phyloP scores from a whole-genome alignment of 2,888 invertebrate species.

The Gonocerus acuteangulatus region DNA sequence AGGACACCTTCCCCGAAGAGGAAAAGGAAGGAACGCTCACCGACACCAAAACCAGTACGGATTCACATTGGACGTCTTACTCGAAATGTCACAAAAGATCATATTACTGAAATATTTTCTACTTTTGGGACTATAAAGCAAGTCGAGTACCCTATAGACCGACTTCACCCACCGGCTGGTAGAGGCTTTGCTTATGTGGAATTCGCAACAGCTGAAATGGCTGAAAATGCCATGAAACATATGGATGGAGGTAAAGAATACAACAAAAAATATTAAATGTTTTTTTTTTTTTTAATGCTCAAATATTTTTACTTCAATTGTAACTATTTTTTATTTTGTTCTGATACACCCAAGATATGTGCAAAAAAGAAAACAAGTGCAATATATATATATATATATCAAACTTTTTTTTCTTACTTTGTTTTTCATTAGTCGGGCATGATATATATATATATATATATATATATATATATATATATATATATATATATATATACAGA shows the following conservation, averaged over 20 bases:
- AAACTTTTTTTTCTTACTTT: no score
- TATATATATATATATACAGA: no score
- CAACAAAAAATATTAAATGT: not conserved
- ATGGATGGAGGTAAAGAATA: constrained; percentile 83
- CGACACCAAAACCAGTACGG: constrained; percentile 82
- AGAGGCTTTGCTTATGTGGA: constrained; percentile 94
- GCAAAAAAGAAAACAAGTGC: no score
- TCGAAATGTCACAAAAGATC: constrained; percentile 84
- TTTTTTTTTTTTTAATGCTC: no score
- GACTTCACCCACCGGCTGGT: constrained; percentile 79
- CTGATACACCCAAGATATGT: no score
- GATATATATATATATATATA: no score
- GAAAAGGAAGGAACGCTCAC: constrained; percentile 71
- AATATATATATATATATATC: no score
- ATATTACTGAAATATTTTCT: constrained; percentile 85
- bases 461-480: no score
- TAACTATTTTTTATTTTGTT: no score
- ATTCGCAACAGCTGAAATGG: constrained; percentile 86
- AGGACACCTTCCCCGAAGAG: constrained; percentile 58
- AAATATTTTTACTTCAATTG: no score
- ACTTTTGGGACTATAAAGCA: constrained; percentile 76
- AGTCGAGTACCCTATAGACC: constrained; percentile 83
- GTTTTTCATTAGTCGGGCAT: no score
- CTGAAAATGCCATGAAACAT: constrained; percentile 96
- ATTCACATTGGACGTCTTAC: constrained; percentile 91